Evolutionary conservation across 1,140 invertebrate species (phyloP), one percentile per base, ranked within the genome.

Genomic region (Delia radicum): DNA sequence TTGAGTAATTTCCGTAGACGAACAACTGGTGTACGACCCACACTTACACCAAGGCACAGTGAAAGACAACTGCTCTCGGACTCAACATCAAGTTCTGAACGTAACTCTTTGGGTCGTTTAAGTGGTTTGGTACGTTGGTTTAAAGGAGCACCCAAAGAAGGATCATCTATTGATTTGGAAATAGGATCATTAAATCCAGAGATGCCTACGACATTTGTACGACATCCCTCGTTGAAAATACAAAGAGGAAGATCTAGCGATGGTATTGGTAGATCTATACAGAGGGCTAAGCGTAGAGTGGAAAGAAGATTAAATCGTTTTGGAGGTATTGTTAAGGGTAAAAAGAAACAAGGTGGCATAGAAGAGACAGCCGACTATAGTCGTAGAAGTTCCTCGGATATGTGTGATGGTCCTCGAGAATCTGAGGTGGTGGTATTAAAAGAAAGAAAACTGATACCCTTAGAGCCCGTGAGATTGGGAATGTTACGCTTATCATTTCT

Each of bases 351-450:
- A 85, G 93, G 94, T 27, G 95, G 93, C 82, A 91, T 93, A 75
- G 95, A 97, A 88, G 95, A 96, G 85, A 89, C 91, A 15, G 91
- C 92, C 77, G 95, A 94, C 86, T 90, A 94, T 77, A 96, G 94
- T 77, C 88, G 95, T 26, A 89, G 93, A 77, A 95, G 94, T 81
- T 96, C 95, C 0, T 89, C 93, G 69, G 94, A 96, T 77, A 86
- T 91, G 37, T 94, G 94, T 33, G 94, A 94, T 75, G 91, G 91
- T 0, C 91, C 91, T 0, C 89, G 92, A 26, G 94, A 95, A 80
- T 94, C 93, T 0, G 95, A 96, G 85, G 94, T 95, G 78, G 93
- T 96, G 2, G 91, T 96, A 7, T 87, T 96, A 13, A 95, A 96
- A 86, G 94, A 96, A 81, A 88, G 95, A 37, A 91, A 93, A 81